phyloP scores from a whole-genome alignment of 2,888 invertebrate genomes.

The Chrysolina oricalcia region DNA sequence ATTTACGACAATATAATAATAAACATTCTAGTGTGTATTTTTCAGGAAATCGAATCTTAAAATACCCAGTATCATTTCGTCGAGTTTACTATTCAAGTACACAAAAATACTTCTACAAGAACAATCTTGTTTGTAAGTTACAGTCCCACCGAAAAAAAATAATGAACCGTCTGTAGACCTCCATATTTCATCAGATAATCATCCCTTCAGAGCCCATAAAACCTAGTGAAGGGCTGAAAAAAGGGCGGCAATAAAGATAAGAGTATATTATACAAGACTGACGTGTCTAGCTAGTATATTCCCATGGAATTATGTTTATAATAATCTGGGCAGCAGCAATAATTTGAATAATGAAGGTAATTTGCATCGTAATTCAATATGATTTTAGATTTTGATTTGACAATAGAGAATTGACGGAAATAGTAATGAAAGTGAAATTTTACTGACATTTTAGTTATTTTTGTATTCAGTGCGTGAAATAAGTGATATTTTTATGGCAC shows the following conservation, averaged over 20 bases:
- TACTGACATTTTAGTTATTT: no score
- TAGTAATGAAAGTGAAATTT: no score
- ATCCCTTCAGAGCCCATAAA: constrained; percentile 43
- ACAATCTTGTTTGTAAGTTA: constrained; percentile 7
- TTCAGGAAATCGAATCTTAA: no score
- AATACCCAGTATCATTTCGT: no score
- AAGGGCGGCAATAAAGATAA: constrained; percentile 19
- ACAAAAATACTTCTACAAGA: neutral
- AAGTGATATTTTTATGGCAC: no score
- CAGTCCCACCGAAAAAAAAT: neutral
- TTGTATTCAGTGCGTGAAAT: no score
- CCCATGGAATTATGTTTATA: constrained; percentile 11
- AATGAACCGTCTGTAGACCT: constrained; percentile 34
- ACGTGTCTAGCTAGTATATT: constrained; percentile 14
- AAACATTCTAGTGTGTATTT: no score
- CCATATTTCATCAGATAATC: constrained; percentile 43
- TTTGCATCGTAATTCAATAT: neutral
- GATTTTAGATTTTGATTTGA: neutral
- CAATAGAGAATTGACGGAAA: neutral
- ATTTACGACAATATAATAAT: no score
- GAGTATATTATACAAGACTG: constrained; percentile 15
- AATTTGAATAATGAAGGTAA: constrained; percentile 1
- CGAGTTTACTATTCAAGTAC: neutral
- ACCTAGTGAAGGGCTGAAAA: constrained; percentile 30
- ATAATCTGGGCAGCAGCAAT: neutral